Conservation (phyloP, 2,113 vertebrate genomes). For the Psilopogon haemacephalus region DNA sequence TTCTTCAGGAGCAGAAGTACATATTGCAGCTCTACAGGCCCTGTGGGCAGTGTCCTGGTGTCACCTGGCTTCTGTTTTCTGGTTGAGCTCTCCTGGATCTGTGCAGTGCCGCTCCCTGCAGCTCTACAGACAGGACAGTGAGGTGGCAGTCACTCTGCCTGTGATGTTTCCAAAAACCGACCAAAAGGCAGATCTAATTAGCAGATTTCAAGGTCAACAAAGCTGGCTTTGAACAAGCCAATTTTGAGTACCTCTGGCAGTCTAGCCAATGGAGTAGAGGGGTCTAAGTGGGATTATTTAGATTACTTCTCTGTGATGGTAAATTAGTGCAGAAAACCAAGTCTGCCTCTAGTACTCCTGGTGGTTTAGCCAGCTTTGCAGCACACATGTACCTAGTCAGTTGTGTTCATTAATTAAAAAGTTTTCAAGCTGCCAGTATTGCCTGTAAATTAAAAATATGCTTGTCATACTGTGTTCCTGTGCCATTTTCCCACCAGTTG, state of each 20-base stretch:
- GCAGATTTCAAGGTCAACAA: background rate
- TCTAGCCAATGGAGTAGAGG: background rate
- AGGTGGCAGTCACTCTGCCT: background rate
- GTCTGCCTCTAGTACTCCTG: background rate
- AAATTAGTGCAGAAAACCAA: background rate
- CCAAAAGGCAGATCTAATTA: background rate
- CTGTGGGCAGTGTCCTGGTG: rapidly evolving
- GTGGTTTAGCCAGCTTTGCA: background rate
- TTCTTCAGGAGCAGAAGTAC: background rate
- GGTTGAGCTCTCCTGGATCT: rapidly evolving
- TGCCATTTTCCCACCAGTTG: background rate
- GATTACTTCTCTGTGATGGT: background rate
- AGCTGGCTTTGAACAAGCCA: background rate
- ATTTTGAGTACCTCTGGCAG: background rate
- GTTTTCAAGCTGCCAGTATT: background rate
- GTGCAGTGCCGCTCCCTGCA: background rate
- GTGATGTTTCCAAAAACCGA: background rate
- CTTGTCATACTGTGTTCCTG: background rate
- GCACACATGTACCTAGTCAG: background rate
- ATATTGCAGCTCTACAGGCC: background rate
- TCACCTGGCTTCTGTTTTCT: background rate
- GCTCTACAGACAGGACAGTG: rapidly evolving
- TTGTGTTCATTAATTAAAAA: conserved; percentile 3
- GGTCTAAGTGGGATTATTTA: background rate
- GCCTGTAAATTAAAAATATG: background rate